These are phyloP conservation scores for Microctonus brassicae DNA, from an alignment of 2,888 invertebrate genomes.

Conservation along the genomic window DNA sequence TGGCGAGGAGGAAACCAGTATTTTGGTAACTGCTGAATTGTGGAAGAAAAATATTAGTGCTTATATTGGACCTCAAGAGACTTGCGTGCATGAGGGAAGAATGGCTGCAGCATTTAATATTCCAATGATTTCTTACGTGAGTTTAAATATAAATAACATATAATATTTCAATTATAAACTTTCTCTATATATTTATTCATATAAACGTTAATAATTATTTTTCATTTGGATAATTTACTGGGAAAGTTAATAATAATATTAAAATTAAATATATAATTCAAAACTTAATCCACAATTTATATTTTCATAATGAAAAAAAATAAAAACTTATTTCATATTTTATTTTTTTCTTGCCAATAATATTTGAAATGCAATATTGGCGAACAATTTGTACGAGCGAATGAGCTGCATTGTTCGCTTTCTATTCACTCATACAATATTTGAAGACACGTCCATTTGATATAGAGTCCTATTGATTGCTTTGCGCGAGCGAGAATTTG, in stretches of 20 bases:
- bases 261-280: background rate
- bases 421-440: background rate
- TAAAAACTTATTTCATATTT: no score
- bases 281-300: background rate
- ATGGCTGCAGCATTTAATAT: constrained; percentile 95
- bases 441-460: constrained; percentile 6
- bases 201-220: background rate
- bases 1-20: constrained; percentile 90
- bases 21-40: constrained; percentile 85
- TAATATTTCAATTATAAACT: background rate
- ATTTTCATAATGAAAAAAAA: no score
- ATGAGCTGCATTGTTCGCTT: background rate
- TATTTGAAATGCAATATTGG: no score
- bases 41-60: constrained; percentile 88
- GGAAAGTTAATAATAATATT: background rate
- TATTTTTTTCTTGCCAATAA: no score
- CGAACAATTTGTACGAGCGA: background rate
- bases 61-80: constrained; percentile 91
- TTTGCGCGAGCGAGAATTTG: background rate
- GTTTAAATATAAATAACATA: constrained; percentile 67
- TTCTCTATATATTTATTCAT: background rate
- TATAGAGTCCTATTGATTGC: constrained; percentile 19
- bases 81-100: constrained; percentile 92
- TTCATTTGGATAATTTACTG: background rate
- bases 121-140: constrained; percentile 96